Evolutionary conservation across 2,113 vertebrate genomes (phyloP), one percentile per base, ranked within the genome.

Genomic region (Genyomyrus donnyi): DNA sequence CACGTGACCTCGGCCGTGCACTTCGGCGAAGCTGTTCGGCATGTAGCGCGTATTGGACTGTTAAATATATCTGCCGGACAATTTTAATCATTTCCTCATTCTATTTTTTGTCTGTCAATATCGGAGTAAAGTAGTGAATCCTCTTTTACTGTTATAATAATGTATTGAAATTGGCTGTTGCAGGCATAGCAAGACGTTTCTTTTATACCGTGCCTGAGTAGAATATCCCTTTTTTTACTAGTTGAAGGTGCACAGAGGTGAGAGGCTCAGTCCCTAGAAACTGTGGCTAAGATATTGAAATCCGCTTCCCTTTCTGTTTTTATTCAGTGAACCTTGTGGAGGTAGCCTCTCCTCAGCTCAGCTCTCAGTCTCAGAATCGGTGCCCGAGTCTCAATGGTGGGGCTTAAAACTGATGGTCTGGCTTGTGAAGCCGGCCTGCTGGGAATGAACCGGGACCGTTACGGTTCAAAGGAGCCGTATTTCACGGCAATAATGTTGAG

Each of bases 251-350:
- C n/a, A 13, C 15, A 87, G 7, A 87, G 85, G 50, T 56, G 48
- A 56, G 31, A 53, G 49, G 50, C 24, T 87, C 85, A 52, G 15
- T 52, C 49, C 50, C n/a, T 21, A 87, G 85, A 56, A 52, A 53
- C n/a, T 56, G 85, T 87, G 85, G 39, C 85, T 53, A 21, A 53
- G 85, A 56, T 53, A 87, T 39, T 17, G 85, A 87, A 87, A 87
- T 87, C 49, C 85, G 50, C 24, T 48, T 50, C 24, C 84, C 46
- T 27, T 48, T 85, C 42, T 27, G 8, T 39, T 87, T 87, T 87
- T 9, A 53, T 52, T 13, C 49, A 35, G 5, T 21, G 50, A 21
- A 56, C 27, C 49, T 56, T 53, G 24, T 35, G 85, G 85, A 56
- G 85, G 19, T 87, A 35, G 48, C 27, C n/a, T 52, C 85, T 56